These are phyloP conservation scores for rabbit (Oryctolagus cuniculus) DNA, from an alignment of 2,113 vertebrate genomes.

Conservation along the genomic window mOryCun1.1 NC_091437.1:42977001-42977500, in stretches of 20 bases:
- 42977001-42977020: not conserved
- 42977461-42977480: not conserved
- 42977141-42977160: not conserved
- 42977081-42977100: not conserved
- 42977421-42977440: not conserved
- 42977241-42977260: not conserved
- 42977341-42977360: not conserved
- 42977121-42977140: not conserved
- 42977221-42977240: not conserved
- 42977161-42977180: not conserved
- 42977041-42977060: not conserved
- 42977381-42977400: not conserved
- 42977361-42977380: not conserved
- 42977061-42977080: not conserved
- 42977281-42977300: not conserved
- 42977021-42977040: not conserved
- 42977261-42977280: not conserved
- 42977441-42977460: not conserved
- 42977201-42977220: not conserved
- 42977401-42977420: not conserved
- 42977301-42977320: not conserved
- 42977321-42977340: conserved; percentile 1
- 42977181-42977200: not conserved
- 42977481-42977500: not conserved
- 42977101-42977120: not conserved